Base-by-base conservation (phyloP, 2,888 invertebrate genomes). In the Chaetogeoica ovagalla region DNA sequence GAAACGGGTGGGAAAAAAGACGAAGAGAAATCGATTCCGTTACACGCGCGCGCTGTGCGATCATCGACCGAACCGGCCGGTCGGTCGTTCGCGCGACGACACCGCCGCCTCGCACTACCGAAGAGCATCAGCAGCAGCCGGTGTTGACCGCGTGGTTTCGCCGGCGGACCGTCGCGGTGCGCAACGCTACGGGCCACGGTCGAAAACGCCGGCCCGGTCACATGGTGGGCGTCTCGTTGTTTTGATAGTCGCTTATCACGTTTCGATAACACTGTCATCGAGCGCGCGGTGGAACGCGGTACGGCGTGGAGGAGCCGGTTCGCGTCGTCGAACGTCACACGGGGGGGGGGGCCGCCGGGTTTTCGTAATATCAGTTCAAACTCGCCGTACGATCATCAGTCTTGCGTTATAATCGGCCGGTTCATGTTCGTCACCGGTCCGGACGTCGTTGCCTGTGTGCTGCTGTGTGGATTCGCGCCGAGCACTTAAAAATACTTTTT, bases 401-500 rank as follows among this genome's bases (percentile, higher is more conserved):
- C 74, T 75, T 55, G 65, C 55, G 65, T 65, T 75, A n/a, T 19
- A 39, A 57, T 57, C 74, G 65, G 65, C 55, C 65, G 65, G 74
- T 39, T 39, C 21, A 13, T 37, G 37, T 39, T 65, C 57, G 4
- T 5, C 19, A 13, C 0, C 17, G 19, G 63, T 39, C 0, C 13
- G 7, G 9, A 4, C 5, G 43, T 66, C 17, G 17, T 48, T 23
- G 43, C 23, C 48, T 19, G 52, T 55, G n/a, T n/a, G n/a, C 60
- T 60, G 21, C 60, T 23, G 48, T 48, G 1, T 48, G 11, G 9
- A 13, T 13, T 48, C 48, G 48, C 48, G 48, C 48, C 15, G 11
- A 9, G 9, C 43, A 7, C 43, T 9, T 4, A 13, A 11, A 11
- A 48, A 48, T 48, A 48, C 48, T 3, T 48, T 48, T 48, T 48